These are phyloP conservation scores for Rhinopomastus cyanomelas DNA, from an alignment of 2,113 vertebrate species.

Conservation along the genomic window DNA sequence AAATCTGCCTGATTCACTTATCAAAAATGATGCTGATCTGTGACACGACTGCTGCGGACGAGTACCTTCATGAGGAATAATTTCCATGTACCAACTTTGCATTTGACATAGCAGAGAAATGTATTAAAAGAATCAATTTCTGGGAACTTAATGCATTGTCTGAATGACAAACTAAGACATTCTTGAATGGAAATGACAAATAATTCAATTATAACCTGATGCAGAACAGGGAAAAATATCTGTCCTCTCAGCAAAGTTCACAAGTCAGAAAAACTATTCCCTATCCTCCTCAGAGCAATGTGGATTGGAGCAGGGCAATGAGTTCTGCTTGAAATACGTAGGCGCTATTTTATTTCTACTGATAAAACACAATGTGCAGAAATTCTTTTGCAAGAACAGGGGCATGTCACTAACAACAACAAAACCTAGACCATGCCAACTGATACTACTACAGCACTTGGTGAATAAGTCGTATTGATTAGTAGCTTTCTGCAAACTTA, in stretches of 20 bases:
- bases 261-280: not conserved
- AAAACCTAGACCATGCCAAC: not conserved
- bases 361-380: not conserved
- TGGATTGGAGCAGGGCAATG: fast-evolving
- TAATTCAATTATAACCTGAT: not conserved
- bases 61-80: not conserved
- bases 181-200: not conserved
- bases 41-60: not conserved
- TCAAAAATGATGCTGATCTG: not conserved
- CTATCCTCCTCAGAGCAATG: fast-evolving
- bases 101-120: not conserved
- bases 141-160: not conserved
- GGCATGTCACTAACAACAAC: not conserved
- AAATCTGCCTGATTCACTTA: not conserved
- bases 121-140: not conserved
- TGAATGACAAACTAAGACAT: not conserved
- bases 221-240: not conserved
- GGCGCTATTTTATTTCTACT: not conserved
- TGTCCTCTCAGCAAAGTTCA: not conserved
- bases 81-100: not conserved
- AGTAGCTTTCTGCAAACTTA: not conserved
- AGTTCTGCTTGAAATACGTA: not conserved
- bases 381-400: not conserved
- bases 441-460: not conserved
- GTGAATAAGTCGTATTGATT: not conserved